Evolutionary conservation across 2,797 vertebrate genomes (phyloP).

Genomic region (Tokudaia muenninki): DNA sequence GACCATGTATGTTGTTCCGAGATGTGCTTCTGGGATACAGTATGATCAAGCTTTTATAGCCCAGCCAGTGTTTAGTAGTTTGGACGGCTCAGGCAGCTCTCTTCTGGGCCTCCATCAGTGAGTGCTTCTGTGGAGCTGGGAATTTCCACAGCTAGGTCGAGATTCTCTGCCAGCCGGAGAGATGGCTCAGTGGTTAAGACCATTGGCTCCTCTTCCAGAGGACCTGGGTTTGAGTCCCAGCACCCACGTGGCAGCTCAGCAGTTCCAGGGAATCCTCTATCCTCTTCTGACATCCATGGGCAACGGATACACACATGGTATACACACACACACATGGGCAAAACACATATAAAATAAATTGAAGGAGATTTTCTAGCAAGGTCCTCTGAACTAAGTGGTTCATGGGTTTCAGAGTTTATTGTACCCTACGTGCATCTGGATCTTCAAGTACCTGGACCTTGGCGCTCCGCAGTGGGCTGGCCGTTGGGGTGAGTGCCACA

Average conservation of each 20-base stretch:
- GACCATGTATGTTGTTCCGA: conserved; percentile 30
- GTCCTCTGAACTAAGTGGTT: background rate
- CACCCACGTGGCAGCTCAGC: background rate
- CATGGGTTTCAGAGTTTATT: background rate
- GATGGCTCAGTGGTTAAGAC: background rate
- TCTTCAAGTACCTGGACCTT: background rate
- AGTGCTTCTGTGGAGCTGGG: background rate
- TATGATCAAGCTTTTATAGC: background rate
- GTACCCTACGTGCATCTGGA: accelerated
- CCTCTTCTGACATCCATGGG: background rate
- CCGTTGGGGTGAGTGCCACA: accelerated
- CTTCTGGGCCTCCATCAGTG: background rate
- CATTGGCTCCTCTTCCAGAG: background rate
- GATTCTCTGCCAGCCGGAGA: no score
- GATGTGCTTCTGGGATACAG: background rate
- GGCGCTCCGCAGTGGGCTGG: background rate
- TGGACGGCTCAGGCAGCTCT: background rate
- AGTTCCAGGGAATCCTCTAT: background rate
- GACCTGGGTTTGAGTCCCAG: background rate
- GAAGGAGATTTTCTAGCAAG: background rate
- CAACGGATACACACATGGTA: background rate
- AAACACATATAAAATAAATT: background rate
- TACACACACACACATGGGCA: background rate
- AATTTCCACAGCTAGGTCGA: background rate
- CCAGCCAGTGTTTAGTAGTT: background rate